A percentile compares a stretch with the other conserved stretches of the same genome.
These are phyloP conservation scores for Cremastinae sp. DNA, from an alignment of 2,888 invertebrate genomes.

Conservation along the genomic window DNA sequence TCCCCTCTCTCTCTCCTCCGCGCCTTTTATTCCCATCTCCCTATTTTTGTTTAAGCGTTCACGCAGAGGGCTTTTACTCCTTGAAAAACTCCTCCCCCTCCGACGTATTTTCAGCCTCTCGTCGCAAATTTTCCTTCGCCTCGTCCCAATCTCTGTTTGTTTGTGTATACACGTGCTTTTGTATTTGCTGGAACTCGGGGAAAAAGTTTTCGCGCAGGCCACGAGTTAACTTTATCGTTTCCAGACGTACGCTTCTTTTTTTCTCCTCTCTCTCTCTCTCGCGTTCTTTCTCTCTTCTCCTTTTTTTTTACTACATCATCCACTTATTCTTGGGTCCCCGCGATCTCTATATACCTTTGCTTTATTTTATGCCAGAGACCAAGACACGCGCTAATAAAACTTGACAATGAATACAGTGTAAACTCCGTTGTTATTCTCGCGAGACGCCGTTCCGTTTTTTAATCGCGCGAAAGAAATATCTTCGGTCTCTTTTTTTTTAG, in stretches of 20 bases:
- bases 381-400: background rate
- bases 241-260: slow-evolving; percentile 8
- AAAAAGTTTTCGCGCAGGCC: slow-evolving; percentile 24
- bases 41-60: background rate
- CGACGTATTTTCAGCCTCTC: slow-evolving; percentile 7
- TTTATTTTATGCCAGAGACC: too few species aligned
- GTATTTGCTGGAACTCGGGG: slow-evolving; percentile 2
- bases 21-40: background rate
- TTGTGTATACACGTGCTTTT: background rate
- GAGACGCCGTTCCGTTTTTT: background rate
- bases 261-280: background rate
- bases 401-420: background rate
- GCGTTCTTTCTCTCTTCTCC: too few species aligned
- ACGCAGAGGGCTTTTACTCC: background rate
- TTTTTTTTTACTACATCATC: slow-evolving; percentile 2
- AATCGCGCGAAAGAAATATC: background rate
- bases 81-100: background rate
- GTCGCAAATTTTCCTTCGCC: slow-evolving; percentile 1
- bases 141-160: background rate
- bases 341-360: background rate
- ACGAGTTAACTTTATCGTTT: slow-evolving; percentile 18
- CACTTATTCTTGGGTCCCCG: background rate
- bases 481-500: too few species aligned
- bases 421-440: background rate
- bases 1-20: background rate